Conservation (phyloP, 1,140 invertebrate species). For the Pseudomyrmex gracilis region DNA sequence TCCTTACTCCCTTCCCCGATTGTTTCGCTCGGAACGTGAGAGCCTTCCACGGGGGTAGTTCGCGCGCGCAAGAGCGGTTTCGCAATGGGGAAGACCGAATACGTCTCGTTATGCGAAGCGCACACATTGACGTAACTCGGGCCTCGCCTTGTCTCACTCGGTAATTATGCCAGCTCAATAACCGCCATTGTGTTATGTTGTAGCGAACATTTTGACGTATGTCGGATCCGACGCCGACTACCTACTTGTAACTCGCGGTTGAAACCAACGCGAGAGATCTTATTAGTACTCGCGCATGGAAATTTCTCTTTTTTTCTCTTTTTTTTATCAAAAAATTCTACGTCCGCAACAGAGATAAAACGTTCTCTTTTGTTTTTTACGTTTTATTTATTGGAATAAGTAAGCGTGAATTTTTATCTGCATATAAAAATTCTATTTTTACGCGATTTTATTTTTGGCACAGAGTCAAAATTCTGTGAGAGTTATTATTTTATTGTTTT, state of each 20-base stretch:
- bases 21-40: constrained; percentile 42
- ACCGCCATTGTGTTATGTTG: constrained; percentile 51
- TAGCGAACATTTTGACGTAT: constrained; percentile 42
- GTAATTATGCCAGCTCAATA: constrained; percentile 71
- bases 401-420: no score
- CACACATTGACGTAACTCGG: constrained; percentile 54
- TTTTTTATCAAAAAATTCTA: no score
- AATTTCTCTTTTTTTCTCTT: not conserved
- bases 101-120: no score
- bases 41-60: constrained; percentile 19
- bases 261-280: not conserved
- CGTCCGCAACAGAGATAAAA: not conserved
- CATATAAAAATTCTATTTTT: no score
- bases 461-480: not conserved
- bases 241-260: not conserved
- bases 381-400: no score
- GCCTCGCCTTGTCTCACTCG: constrained; percentile 13
- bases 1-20: constrained; percentile 55
- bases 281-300: not conserved
- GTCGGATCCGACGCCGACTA: constrained; percentile 32
- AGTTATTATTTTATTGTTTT: no score
- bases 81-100: constrained; percentile 9
- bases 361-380: not conserved
- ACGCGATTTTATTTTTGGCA: no score
- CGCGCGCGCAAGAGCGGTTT: not conserved